Conservation (phyloP, 2,797 vertebrate genomes). For the Mormyrus proboscirostris region DNA sequence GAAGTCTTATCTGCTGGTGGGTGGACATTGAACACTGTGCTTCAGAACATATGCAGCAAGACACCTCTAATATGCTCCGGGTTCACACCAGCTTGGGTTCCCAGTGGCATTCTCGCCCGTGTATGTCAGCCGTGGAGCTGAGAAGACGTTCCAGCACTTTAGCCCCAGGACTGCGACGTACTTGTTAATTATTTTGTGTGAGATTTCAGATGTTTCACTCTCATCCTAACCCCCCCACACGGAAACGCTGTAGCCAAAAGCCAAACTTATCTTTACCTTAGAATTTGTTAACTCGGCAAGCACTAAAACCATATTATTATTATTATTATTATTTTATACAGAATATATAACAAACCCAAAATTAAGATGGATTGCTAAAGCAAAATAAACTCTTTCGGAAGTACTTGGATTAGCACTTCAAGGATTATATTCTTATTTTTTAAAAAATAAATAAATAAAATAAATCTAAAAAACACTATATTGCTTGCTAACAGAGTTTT, state of each 20-base stretch:
- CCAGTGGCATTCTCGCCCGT: not conserved
- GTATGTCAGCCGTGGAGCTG: not conserved
- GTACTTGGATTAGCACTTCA: too few species aligned
- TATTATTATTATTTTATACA: not conserved
- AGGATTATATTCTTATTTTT: too few species aligned
- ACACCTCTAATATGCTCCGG: not conserved
- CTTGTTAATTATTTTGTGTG: not conserved
- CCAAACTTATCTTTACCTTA: not conserved
- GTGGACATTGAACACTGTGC: not conserved
- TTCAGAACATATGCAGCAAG: not conserved
- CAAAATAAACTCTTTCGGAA: not conserved
- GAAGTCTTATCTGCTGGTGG: not conserved
- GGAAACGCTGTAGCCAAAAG: not conserved
- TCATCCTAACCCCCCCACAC: not conserved
- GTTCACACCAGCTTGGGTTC: not conserved
- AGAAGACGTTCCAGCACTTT: too few species aligned
- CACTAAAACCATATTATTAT: not conserved
- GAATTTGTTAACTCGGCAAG: not conserved
- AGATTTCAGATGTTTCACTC: not conserved
- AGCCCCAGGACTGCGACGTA: not conserved
- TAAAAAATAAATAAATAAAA: too few species aligned
- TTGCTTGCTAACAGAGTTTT: too few species aligned
- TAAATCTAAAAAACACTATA: too few species aligned
- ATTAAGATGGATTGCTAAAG: not conserved
- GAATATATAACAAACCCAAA: not conserved